phyloP scores from a whole-genome alignment of 2,113 vertebrate genomes.

The Pachyramphus minor region DNA sequence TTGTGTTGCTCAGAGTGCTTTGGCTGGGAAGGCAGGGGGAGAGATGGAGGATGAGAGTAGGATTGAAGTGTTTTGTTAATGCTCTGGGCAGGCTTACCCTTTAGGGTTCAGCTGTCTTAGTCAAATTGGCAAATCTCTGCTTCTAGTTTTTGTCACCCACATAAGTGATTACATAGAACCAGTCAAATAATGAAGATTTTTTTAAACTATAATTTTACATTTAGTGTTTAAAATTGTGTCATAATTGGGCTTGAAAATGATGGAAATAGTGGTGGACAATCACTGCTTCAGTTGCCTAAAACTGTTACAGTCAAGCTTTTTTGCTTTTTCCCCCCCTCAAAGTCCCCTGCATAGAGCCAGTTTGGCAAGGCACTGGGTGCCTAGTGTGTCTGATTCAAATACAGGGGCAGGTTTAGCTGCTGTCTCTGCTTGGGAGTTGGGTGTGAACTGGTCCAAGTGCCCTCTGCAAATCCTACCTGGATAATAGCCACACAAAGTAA shows the following conservation, averaged over 20 bases:
- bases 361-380: background rate
- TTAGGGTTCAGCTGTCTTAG: background rate
- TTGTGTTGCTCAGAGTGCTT: background rate
- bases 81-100: background rate
- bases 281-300: background rate
- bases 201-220: background rate
- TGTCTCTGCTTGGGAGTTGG: accelerated
- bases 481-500: background rate
- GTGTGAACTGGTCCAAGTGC: background rate
- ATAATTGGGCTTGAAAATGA: background rate
- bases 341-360: background rate
- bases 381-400: background rate
- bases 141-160: background rate
- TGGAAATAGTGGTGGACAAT: background rate
- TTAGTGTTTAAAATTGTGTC: background rate
- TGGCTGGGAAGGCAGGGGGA: background rate
- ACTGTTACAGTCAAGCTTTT: background rate
- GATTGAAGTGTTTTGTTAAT: background rate
- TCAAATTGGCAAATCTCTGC: background rate
- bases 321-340: background rate
- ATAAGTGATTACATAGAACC: background rate
- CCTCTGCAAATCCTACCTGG: background rate
- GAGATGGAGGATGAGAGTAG: background rate
- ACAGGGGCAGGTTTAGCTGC: background rate
- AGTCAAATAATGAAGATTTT: background rate